These are phyloP conservation scores for Orthosia gracilis DNA, from an alignment of 2,888 invertebrate species.

Conservation along the genomic window DNA sequence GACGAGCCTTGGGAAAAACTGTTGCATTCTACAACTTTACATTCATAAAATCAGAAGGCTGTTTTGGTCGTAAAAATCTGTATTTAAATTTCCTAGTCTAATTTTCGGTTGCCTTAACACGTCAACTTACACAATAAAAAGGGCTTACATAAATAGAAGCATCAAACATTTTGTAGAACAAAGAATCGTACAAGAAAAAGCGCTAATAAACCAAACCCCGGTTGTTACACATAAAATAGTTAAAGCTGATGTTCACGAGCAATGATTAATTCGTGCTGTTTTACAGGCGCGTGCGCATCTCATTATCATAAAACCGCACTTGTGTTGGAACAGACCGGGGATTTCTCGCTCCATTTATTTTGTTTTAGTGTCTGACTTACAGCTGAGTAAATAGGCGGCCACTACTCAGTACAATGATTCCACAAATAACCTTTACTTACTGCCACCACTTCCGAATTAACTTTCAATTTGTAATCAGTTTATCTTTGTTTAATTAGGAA, in stretches of 20 bases:
- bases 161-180: constrained; percentile 15
- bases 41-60: constrained; percentile 44
- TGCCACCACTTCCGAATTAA: constrained; percentile 56
- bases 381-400: constrained; percentile 79
- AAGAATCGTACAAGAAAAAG: constrained; percentile 33
- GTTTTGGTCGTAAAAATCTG: constrained; percentile 20
- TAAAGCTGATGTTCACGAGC: constrained; percentile 59
- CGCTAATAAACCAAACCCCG: constrained; percentile 46
- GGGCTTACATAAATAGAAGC: constrained; percentile 18
- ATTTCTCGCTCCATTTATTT: constrained; percentile 82
- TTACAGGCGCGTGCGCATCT: constrained; percentile 78
- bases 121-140: neutral
- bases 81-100: constrained; percentile 2
- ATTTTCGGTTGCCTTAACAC: neutral
- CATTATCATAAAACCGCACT: constrained; percentile 83
- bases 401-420: constrained; percentile 63
- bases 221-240: constrained; percentile 58
- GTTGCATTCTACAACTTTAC: constrained; percentile 27
- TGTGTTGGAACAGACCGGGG: constrained; percentile 73
- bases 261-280: constrained; percentile 75
- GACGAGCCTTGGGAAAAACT: constrained; percentile 34
- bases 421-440: constrained; percentile 68
- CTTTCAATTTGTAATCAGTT: constrained; percentile 65
- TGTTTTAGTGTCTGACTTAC: constrained; percentile 78
- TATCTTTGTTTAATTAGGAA: constrained; percentile 62